Evolutionary conservation across 1,140 invertebrate genomes (phyloP).

Genomic region (Aphis craccivora): DNA sequence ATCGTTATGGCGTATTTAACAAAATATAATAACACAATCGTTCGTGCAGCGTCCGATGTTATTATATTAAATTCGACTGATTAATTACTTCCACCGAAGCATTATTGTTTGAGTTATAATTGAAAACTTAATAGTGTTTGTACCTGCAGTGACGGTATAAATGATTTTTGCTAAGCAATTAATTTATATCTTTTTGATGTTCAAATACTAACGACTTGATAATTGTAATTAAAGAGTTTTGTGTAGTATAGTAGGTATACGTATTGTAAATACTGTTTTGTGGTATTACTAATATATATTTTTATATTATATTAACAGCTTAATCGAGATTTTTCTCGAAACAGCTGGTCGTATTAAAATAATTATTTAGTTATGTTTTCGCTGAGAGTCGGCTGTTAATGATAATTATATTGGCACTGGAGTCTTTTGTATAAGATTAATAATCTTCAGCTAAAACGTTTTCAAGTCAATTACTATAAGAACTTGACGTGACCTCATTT

Average conservation of each 20-base stretch:
- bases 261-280: not conserved
- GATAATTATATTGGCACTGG: not conserved
- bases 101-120: not conserved
- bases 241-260: too few relatives aligned
- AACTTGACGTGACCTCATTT: conserved; percentile 19
- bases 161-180: not conserved
- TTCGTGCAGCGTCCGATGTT: not conserved
- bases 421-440: not conserved
- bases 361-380: not conserved
- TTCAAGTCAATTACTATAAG: conserved; percentile 29
- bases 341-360: not conserved
- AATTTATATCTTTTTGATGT: not conserved
- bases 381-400: not conserved
- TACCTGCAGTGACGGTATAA: not conserved
- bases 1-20: not conserved
- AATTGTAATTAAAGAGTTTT: not conserved
- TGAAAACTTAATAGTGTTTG: not conserved
- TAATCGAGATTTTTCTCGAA: not conserved
- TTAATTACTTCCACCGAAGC: not conserved
- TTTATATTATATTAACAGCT: not conserved
- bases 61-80: not conserved
- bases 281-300: not conserved
- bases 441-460: not conserved
- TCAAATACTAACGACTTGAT: not conserved
- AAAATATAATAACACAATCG: not conserved